Evolutionary conservation across 2,113 vertebrate species (phyloP).

Genomic region (Clupea harengus): DNA sequence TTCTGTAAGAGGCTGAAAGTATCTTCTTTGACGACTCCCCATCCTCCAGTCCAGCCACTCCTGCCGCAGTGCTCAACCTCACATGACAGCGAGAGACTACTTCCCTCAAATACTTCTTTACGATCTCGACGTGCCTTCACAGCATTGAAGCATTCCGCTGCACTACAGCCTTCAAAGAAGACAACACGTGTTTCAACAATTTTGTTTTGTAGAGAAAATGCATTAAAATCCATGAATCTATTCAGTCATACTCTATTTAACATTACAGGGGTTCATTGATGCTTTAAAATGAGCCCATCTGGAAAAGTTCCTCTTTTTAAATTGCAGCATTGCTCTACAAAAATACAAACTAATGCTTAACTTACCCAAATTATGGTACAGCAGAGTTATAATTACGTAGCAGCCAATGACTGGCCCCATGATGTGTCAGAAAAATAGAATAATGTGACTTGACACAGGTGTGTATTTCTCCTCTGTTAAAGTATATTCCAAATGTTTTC

Average conservation of each 20-base stretch:
- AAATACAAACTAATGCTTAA: neutral
- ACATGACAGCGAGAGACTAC: conserved; percentile 53
- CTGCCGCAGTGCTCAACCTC: conserved; percentile 60
- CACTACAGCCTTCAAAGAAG: neutral
- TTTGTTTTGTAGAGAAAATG: neutral
- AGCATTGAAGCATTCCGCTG: neutral
- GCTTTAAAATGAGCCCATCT: neutral
- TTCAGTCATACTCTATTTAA: too few species aligned
- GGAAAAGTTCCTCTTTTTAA: neutral
- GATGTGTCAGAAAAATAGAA: neutral
- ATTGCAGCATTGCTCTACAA: neutral
- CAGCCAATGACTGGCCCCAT: neutral
- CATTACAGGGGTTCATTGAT: neutral
- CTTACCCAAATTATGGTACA: conserved; percentile 3
- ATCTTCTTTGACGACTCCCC: conserved; percentile 39
- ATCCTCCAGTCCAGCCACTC: conserved; percentile 48
- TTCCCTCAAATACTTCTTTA: conserved; percentile 39
- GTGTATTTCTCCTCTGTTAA: neutral
- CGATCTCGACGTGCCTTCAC: conserved; percentile 34
- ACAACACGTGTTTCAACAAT: neutral
- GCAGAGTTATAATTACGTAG: neutral
- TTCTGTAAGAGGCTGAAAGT: neutral
- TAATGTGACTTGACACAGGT: neutral
- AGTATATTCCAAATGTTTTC: neutral
- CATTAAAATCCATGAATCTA: too few species aligned